Percentiles rank a stretch among this genome's conserved stretches.
phyloP scores from a whole-genome alignment of 2,113 vertebrate species.

The Dicaeum eximium region DNA sequence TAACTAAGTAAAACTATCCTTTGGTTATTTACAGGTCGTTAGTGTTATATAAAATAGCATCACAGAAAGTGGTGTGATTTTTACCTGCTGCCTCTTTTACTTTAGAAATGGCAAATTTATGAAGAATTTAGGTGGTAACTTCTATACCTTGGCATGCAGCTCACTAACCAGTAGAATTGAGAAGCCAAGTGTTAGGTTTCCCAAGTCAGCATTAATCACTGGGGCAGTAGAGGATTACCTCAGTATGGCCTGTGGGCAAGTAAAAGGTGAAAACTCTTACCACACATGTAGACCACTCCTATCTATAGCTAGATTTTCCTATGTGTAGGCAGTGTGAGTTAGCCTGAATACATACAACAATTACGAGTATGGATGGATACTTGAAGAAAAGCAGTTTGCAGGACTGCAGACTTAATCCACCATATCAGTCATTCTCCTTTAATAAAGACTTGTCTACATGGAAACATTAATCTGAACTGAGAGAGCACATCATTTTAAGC shows the following conservation, averaged over 20 bases:
- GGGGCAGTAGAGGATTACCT: neutral
- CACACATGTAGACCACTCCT: neutral
- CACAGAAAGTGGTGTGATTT: neutral
- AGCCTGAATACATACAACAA: neutral
- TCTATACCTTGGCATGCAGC: neutral
- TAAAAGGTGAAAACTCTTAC: neutral
- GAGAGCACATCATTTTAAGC: neutral
- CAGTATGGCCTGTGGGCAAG: neutral
- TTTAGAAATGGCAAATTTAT: neutral
- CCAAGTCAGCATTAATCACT: neutral
- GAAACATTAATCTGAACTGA: neutral
- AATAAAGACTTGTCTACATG: neutral
- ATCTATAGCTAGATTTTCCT: neutral
- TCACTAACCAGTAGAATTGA: neutral
- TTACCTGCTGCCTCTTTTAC: neutral
- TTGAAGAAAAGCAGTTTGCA: neutral
- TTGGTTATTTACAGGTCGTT: neutral
- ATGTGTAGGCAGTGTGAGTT: neutral
- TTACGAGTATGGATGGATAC: neutral
- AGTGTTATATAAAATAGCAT: neutral
- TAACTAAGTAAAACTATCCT: neutral
- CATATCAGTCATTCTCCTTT: neutral
- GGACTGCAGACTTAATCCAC: neutral
- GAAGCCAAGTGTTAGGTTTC: neutral
- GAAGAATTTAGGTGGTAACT: neutral